Conservation (phyloP, 2,113 vertebrate species). For the Mellivora capensis region DNA sequence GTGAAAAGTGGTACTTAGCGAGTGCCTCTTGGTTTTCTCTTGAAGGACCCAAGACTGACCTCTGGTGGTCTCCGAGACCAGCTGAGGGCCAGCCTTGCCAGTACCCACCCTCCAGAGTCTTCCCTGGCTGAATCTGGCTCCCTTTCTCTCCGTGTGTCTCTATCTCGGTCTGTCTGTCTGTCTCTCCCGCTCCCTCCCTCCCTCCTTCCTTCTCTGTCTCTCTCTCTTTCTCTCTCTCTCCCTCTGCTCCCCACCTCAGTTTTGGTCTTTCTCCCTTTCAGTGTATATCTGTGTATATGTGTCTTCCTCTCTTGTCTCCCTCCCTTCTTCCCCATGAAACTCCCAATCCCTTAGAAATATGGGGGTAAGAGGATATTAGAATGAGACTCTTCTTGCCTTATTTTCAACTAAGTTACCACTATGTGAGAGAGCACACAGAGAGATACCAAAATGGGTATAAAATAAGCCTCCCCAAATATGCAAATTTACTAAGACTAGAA, state of each 20-base stretch:
- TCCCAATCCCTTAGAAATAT: neutral
- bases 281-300: neutral
- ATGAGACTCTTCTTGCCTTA: neutral
- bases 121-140: neutral
- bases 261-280: neutral
- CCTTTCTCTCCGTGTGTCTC: neutral
- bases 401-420: neutral
- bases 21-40: constrained; percentile 12
- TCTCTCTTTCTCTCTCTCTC: neutral
- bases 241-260: neutral
- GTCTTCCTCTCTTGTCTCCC: neutral
- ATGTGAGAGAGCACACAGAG: neutral
- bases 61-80: constrained; percentile 47
- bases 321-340: neutral
- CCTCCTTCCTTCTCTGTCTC: neutral
- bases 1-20: constrained; percentile 38
- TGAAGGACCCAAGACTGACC: constrained; percentile 71
- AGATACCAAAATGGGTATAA: neutral
- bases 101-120: neutral
- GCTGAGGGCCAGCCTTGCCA: neutral
- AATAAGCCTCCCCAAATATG: neutral
- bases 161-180: neutral
- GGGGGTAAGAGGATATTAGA: neutral
- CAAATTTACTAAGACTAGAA: neutral
- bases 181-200: too few species aligned